These are phyloP conservation scores for Idaea straminata DNA, from an alignment of 2,888 invertebrate genomes.

Conservation along the genomic window DNA sequence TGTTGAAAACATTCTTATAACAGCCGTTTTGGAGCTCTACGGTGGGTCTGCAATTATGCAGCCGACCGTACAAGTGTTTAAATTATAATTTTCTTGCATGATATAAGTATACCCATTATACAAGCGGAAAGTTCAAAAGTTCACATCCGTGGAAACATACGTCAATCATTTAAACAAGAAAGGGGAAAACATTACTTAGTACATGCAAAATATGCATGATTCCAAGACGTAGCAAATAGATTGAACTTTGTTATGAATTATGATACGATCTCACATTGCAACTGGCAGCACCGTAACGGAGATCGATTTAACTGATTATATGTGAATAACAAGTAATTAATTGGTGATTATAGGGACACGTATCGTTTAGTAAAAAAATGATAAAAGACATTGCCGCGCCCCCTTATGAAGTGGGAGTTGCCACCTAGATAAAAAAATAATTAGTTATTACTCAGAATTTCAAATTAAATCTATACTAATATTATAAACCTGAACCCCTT, in stretches of 20 bases:
- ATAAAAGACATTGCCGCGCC: not conserved
- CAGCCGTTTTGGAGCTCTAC: too few species aligned
- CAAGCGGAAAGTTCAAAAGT: slow-evolving; percentile 7
- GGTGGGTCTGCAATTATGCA: too few species aligned
- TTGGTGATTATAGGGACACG: not conserved
- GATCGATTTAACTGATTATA: not conserved
- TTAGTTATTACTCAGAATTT: not conserved
- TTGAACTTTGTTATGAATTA: not conserved
- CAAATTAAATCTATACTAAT: too few species aligned
- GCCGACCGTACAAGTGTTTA: not conserved
- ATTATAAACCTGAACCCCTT: too few species aligned
- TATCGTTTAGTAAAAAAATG: not conserved
- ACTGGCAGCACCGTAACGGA: not conserved
- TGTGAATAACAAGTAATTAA: not conserved
- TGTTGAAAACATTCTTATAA: too few species aligned
- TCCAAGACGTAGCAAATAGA: not conserved
- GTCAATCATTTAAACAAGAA: not conserved
- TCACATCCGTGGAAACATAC: not conserved
- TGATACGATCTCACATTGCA: not conserved
- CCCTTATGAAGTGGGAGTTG: not conserved
- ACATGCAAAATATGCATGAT: not conserved
- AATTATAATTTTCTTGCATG: not conserved
- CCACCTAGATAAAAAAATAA: not conserved
- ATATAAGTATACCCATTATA: slow-evolving; percentile 5
- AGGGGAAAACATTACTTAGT: not conserved